Evolutionary conservation across 2,797 vertebrate genomes (phyloP).

Genomic region (Anguilla megastoma): DNA sequence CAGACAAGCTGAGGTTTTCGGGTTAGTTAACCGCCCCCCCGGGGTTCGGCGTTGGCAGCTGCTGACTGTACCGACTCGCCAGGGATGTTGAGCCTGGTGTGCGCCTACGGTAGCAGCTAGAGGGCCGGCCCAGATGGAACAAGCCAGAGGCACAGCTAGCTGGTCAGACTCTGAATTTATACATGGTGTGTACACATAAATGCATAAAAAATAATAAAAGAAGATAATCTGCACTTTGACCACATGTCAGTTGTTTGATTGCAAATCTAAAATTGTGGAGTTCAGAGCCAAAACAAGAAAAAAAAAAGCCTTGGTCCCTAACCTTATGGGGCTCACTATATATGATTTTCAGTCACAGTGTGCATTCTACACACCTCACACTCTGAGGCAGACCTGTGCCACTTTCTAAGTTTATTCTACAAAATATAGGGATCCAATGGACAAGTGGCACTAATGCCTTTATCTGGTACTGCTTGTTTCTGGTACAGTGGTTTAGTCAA

Average conservation of each 20-base stretch:
- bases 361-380: not conserved
- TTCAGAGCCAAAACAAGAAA: slow-evolving; percentile 9
- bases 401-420: not conserved
- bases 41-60: slow-evolving; percentile 19
- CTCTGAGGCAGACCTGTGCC: not conserved
- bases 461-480: slow-evolving; percentile 48
- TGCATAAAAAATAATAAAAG: too few species aligned
- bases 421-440: slow-evolving; percentile 31
- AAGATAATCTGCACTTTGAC: too few species aligned
- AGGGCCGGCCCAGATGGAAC: slow-evolving; percentile 13
- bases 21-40: not conserved
- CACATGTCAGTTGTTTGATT: too few species aligned
- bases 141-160: not conserved
- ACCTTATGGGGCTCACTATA: not conserved
- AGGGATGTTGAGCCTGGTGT: slow-evolving; percentile 28
- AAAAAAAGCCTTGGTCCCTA: not conserved
- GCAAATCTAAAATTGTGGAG: not conserved
- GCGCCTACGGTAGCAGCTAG: slow-evolving; percentile 20
- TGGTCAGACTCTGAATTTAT: not conserved
- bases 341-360: not conserved
- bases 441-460: slow-evolving; percentile 50
- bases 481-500: slow-evolving; percentile 46
- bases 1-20: slow-evolving; percentile 24
- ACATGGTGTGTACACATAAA: not conserved
- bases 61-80: slow-evolving; percentile 29